Evolutionary conservation across 2,888 invertebrate genomes (phyloP).

Genomic region (Oscheius sp.): DNA sequence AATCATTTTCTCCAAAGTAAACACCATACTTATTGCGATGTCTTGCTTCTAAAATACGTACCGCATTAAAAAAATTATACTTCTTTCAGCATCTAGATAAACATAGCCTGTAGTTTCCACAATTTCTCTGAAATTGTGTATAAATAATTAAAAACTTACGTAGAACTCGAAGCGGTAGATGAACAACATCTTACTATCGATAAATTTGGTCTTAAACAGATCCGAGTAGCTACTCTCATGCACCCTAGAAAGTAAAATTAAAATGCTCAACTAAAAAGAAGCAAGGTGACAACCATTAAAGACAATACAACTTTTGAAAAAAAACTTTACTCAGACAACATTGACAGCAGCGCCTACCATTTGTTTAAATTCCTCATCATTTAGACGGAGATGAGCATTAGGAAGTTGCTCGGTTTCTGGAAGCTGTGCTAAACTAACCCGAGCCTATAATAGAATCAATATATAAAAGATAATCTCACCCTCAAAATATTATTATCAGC

Average conservation of each 20-base stretch:
- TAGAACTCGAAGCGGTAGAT: background rate
- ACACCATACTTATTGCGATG: constrained; percentile 31
- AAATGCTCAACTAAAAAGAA: too few species aligned
- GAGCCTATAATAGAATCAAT: background rate
- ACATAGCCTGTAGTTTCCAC: constrained; percentile 28
- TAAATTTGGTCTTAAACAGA: too few species aligned
- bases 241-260: background rate
- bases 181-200: too few species aligned
- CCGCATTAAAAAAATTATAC: too few species aligned
- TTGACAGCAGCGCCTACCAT: background rate
- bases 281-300: too few species aligned
- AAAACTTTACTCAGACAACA: background rate
- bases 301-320: too few species aligned
- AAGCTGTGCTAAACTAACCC: background rate
- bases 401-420: background rate
- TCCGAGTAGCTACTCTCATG: background rate
- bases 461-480: background rate
- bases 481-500: constrained; percentile 5
- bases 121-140: background rate
- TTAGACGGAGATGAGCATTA: background rate
- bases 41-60: too few species aligned
- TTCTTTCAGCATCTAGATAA: constrained; percentile 8
- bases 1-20: constrained; percentile 41
- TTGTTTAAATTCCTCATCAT: constrained; percentile 1
- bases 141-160: background rate